Conservation (phyloP, 1,140 invertebrate species). For the Pseudomyrmex concolor region DNA sequence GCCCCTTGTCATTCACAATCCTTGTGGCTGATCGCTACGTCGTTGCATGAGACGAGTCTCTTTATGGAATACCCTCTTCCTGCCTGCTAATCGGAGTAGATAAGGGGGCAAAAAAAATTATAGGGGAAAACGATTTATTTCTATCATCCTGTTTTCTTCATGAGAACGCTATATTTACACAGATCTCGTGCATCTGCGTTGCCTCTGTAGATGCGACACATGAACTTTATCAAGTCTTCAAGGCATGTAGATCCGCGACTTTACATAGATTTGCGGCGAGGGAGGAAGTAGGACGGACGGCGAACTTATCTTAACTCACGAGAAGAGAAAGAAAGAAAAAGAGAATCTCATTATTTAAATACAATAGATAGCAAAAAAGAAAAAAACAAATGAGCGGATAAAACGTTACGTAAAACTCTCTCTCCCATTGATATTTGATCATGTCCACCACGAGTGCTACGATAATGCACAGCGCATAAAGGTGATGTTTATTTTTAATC, state of each 20-base stretch:
- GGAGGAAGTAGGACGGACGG: background rate
- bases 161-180: constrained; percentile 30
- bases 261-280: background rate
- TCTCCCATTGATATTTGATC: constrained; percentile 38
- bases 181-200: constrained; percentile 18
- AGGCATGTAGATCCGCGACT: background rate
- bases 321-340: background rate
- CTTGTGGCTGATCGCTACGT: background rate
- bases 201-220: background rate
- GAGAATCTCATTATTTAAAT: constrained; percentile 7
- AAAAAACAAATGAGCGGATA: background rate
- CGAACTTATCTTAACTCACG: constrained; percentile 28
- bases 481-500: constrained; percentile 58
- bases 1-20: constrained; percentile 27
- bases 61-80: background rate
- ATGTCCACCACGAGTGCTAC: background rate
- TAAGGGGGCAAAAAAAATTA: background rate
- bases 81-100: constrained; percentile 8
- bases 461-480: constrained; percentile 31
- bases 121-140: constrained; percentile 48
- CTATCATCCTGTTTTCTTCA: constrained; percentile 33
- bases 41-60: background rate
- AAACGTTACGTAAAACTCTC: constrained; percentile 43
- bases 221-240: constrained; percentile 39
- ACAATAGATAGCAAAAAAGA: background rate